These are phyloP conservation scores for Mus pahari DNA, from an alignment of 2,113 vertebrate genomes.

Conservation along the genomic window DNA sequence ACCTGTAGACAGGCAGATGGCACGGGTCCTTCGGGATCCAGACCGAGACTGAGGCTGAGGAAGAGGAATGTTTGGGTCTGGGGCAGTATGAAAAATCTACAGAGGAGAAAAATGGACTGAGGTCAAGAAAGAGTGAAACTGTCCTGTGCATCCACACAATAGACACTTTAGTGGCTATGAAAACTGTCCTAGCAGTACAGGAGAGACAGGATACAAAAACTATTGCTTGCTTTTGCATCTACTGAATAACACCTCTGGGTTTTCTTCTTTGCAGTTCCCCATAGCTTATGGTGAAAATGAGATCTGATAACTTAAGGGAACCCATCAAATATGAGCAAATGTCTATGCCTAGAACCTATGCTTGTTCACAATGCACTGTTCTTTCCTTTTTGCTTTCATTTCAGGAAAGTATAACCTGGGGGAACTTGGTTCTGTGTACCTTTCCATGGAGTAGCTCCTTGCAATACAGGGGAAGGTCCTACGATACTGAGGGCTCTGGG, in stretches of 20 bases:
- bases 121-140: not conserved
- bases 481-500: not conserved
- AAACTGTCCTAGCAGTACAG: not conserved
- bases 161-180: not conserved
- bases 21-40: slow-evolving; percentile 92
- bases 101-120: not conserved
- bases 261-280: not conserved
- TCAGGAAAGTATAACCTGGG: not conserved
- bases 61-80: slow-evolving; percentile 94
- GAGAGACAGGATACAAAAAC: not conserved
- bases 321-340: not conserved
- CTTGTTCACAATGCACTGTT: not conserved
- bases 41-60: slow-evolving; percentile 94
- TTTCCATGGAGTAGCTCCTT: accelerated
- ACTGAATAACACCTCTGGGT: not conserved
- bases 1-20: slow-evolving; percentile 96
- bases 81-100: slow-evolving; percentile 95
- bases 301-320: not conserved
- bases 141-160: not conserved
- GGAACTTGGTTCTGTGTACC: not conserved
- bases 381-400: not conserved
- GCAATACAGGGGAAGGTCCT: not conserved
- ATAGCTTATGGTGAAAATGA: not conserved
- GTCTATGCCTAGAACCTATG: not conserved
- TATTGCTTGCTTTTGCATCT: slow-evolving; percentile 4